phyloP scores from a whole-genome alignment of 2,888 invertebrate species.

The Cybosia mesomella region DNA sequence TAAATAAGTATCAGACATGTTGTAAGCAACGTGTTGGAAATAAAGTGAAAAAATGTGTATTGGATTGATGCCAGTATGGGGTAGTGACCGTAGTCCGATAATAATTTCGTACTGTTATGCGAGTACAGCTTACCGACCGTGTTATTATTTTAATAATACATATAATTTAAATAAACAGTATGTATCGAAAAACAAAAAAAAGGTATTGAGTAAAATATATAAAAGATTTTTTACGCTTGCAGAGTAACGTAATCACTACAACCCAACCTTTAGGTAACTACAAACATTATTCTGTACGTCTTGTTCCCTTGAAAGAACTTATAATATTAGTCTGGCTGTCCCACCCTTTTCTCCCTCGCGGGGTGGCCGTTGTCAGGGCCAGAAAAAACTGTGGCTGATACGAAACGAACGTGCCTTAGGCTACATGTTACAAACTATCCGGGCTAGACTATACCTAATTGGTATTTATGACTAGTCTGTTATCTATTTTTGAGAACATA shows the following conservation, averaged over 20 bases:
- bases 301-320: conserved; percentile 44
- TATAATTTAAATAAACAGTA: not conserved
- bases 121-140: conserved; percentile 18
- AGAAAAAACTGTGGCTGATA: conserved; percentile 36
- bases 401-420: conserved; percentile 39
- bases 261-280: conserved; percentile 23
- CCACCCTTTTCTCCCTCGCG: conserved; percentile 18
- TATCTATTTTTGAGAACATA: conserved; percentile 23
- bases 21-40: conserved; percentile 32
- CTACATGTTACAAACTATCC: conserved; percentile 40
- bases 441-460: conserved; percentile 48
- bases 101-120: conserved; percentile 7
- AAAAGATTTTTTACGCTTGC: conserved; percentile 9
- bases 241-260: not conserved
- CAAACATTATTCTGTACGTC: conserved; percentile 40
- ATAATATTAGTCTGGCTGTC: conserved; percentile 47
- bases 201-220: not conserved
- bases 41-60: conserved; percentile 37
- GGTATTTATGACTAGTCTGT: conserved; percentile 45
- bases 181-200: too few relatives aligned
- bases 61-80: conserved; percentile 41
- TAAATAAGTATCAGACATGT: conserved; percentile 26
- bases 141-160: conserved; percentile 6
- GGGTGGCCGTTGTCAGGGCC: conserved; percentile 16
- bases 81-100: conserved; percentile 20